Evolutionary conservation across 2,888 invertebrate genomes (phyloP).

Genomic region (Drosophila planitibia): DNA sequence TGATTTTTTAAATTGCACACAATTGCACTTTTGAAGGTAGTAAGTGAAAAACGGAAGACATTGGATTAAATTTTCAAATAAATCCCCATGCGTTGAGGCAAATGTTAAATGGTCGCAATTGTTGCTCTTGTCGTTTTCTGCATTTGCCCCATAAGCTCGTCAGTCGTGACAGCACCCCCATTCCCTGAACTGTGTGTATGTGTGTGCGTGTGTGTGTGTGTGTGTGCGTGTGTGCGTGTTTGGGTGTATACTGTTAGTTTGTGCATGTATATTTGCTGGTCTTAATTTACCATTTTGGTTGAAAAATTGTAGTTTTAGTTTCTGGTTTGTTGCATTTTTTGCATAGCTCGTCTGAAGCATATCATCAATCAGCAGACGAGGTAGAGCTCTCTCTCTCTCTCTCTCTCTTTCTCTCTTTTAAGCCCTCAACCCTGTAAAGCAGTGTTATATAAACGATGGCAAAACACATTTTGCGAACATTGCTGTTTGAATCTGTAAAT

Average conservation of each 20-base stretch:
- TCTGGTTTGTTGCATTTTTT: slow-evolving; percentile 50
- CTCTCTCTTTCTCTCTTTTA: too few species aligned
- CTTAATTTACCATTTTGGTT: slow-evolving; percentile 55
- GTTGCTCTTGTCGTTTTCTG: slow-evolving; percentile 36
- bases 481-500: slow-evolving; percentile 43
- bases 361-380: slow-evolving; percentile 68
- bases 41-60: slow-evolving; percentile 2
- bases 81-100: slow-evolving; percentile 16
- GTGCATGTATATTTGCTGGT: slow-evolving; percentile 16
- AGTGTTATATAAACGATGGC: slow-evolving; percentile 4
- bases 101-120: slow-evolving; percentile 67
- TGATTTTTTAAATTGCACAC: not conserved
- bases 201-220: not conserved
- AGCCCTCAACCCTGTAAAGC: not conserved
- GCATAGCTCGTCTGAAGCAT: slow-evolving; percentile 44
- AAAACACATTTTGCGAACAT: slow-evolving; percentile 27
- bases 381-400: not conserved
- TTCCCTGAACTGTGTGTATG: not conserved
- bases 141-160: slow-evolving; percentile 17
- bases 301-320: slow-evolving; percentile 10
- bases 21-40: slow-evolving; percentile 1
- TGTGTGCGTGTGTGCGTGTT: not conserved
- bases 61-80: slow-evolving; percentile 5
- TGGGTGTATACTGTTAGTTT: not conserved
- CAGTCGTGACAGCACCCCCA: not conserved